A percentile compares a stretch with the other conserved stretches of the same genome.
These are phyloP conservation scores for Drosophila kikkawai DNA, from an alignment of 1,140 invertebrate species.

Conservation along the genomic window DNA sequence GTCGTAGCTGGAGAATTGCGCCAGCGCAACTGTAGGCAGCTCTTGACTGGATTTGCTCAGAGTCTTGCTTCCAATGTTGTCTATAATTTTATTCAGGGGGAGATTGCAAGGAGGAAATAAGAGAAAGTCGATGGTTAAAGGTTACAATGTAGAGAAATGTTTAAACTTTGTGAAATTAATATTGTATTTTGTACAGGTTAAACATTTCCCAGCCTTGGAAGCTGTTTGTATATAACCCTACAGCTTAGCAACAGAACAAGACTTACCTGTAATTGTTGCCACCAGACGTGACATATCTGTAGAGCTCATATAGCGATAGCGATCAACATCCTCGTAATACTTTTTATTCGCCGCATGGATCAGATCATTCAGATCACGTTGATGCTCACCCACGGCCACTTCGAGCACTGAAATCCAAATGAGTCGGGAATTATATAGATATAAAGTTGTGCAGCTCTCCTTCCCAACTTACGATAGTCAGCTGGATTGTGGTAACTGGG, in stretches of 20 bases:
- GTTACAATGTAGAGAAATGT: neutral
- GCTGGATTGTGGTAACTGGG: constrained; percentile 98
- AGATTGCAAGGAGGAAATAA: neutral
- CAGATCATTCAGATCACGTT: constrained; percentile 87
- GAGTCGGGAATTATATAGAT: neutral
- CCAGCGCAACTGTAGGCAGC: constrained; percentile 40
- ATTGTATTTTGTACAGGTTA: too few relatives aligned
- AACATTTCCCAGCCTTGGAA: too few relatives aligned
- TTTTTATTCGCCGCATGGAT: constrained; percentile 86
- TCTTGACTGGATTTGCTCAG: constrained; percentile 40
- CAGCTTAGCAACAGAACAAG: constrained; percentile 34
- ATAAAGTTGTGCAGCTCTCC: neutral
- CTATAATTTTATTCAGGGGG: constrained; percentile 26
- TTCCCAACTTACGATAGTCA: constrained; percentile 88
- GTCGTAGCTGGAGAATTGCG: constrained; percentile 62
- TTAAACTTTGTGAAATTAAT: too few relatives aligned
- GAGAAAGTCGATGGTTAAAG: constrained; percentile 20
- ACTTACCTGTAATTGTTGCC: constrained; percentile 78
- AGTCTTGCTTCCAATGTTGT: constrained; percentile 55
- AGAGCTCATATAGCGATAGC: constrained; percentile 48
- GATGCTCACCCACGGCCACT: constrained; percentile 91
- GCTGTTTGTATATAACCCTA: neutral
- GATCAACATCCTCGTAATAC: constrained; percentile 85
- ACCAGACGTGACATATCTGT: constrained; percentile 59
- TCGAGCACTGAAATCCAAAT: constrained; percentile 89